phyloP scores from a whole-genome alignment of 37 sponge, comb jelly and placozoan species.

The Bolinopsis microptera region DNA sequence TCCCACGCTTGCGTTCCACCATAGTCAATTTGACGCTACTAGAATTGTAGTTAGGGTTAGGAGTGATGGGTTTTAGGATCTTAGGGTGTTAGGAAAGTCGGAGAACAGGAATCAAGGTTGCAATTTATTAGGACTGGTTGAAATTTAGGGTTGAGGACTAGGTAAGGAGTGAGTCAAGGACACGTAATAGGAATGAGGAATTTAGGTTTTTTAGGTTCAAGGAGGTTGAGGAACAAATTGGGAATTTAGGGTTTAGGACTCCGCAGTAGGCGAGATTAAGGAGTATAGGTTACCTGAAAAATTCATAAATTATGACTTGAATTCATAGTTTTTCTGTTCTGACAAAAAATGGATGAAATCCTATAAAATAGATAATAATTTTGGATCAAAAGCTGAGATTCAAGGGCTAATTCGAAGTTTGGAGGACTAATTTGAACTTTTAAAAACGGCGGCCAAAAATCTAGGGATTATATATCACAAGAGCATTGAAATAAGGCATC shows the following conservation, averaged over 20 bases:
- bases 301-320: background rate
- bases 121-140: background rate
- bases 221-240: background rate
- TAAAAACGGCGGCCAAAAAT: too few species aligned
- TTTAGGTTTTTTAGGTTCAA: background rate
- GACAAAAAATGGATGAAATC: too few species aligned
- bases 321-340: background rate
- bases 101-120: background rate
- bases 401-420: too few species aligned
- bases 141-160: background rate
- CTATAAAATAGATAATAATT: too few species aligned
- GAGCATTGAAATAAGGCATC: too few species aligned
- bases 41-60: background rate
- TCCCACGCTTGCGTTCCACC: conserved; percentile 43
- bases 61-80: background rate
- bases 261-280: background rate
- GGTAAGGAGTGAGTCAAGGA: too few species aligned
- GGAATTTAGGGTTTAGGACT: background rate
- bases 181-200: background rate
- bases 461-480: too few species aligned
- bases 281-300: background rate
- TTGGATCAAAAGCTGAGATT: too few species aligned
- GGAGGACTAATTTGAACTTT: too few species aligned
- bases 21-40: background rate
- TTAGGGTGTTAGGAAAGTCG: conserved; percentile 5